These are phyloP conservation scores for Neria commutata DNA, from an alignment of 2,888 invertebrate genomes.

Conservation along the genomic window DNA sequence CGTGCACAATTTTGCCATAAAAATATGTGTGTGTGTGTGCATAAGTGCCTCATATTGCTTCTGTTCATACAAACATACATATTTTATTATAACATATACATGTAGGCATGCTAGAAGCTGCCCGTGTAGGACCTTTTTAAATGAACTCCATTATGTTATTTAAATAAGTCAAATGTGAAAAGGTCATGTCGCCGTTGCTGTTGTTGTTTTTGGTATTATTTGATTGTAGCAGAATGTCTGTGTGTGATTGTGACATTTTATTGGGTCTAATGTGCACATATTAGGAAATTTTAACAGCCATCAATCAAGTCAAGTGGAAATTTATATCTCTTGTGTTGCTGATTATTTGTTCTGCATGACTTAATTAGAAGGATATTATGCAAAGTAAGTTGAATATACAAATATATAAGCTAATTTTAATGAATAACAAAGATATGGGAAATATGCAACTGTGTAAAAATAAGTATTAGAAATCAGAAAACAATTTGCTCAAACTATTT, in stretches of 20 bases:
- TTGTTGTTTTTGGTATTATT: neutral
- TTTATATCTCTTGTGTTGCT: slow-evolving; percentile 53
- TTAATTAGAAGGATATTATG: slow-evolving; percentile 54
- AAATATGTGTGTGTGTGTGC: neutral
- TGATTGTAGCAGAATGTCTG: neutral
- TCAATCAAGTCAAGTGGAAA: slow-evolving; percentile 54
- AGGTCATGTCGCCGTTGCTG: slow-evolving; percentile 3
- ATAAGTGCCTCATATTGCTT: neutral
- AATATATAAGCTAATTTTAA: too few relatives aligned
- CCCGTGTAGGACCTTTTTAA: too few relatives aligned
- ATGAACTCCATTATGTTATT: slow-evolving; percentile 2
- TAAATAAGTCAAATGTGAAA: slow-evolving; percentile 24
- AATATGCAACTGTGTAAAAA: too few relatives aligned
- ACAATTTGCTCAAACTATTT: too few relatives aligned
- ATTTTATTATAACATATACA: too few relatives aligned
- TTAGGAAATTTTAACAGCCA: slow-evolving; percentile 35
- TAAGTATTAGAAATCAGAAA: too few relatives aligned
- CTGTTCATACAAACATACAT: too few relatives aligned
- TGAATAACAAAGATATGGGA: too few relatives aligned
- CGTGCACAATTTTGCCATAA: too few relatives aligned
- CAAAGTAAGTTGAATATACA: too few relatives aligned
- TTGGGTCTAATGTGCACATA: slow-evolving; percentile 1
- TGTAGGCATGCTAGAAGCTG: too few relatives aligned
- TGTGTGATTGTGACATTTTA: slow-evolving; percentile 1
- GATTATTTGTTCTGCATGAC: slow-evolving; percentile 54